phyloP scores from a whole-genome alignment of 2,888 invertebrate species.

The Odontocolon sp. region DNA sequence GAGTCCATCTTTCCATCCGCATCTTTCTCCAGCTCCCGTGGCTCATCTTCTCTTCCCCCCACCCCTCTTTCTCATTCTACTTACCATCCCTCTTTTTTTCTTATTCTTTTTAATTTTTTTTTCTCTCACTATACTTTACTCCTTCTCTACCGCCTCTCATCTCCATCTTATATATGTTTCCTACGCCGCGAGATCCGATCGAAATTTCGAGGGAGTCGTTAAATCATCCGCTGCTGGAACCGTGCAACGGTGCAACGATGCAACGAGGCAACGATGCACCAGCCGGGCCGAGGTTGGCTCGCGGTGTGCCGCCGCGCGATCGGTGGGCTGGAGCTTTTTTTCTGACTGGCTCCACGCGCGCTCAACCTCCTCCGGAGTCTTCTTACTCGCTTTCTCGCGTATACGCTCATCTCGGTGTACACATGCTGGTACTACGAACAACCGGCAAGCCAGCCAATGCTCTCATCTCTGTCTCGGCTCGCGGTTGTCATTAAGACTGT shows the following conservation, averaged over 20 bases:
- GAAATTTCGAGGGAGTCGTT: conserved; percentile 74
- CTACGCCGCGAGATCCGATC: conserved; percentile 67
- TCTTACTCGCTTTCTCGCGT: conserved; percentile 25
- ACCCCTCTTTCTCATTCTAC: conserved; percentile 53
- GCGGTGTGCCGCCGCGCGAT: conserved; percentile 16
- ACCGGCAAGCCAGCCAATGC: no score
- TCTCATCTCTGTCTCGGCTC: conserved; percentile 31
- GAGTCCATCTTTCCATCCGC: conserved; percentile 26
- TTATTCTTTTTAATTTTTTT: conserved; percentile 59
- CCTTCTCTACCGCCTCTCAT: conserved; percentile 63
- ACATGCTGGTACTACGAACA: neutral
- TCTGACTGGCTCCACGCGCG: conserved; percentile 53
- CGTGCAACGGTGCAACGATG: conserved; percentile 15
- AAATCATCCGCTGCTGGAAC: conserved; percentile 67
- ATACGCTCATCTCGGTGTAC: neutral
- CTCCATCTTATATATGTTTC: conserved; percentile 59
- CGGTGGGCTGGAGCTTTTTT: conserved; percentile 39
- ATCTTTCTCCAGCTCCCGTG: conserved; percentile 32
- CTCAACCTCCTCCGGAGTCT: conserved; percentile 6
- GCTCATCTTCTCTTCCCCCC: neutral
- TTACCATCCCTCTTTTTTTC: conserved; percentile 64
- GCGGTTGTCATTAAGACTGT: conserved; percentile 62
- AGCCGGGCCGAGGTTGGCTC: no score
- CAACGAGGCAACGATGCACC: conserved; percentile 19
- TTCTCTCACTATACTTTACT: conserved; percentile 51